Base-by-base conservation (phyloP, 64 coral and sea anemone species). In the Porites lutea region DNA sequence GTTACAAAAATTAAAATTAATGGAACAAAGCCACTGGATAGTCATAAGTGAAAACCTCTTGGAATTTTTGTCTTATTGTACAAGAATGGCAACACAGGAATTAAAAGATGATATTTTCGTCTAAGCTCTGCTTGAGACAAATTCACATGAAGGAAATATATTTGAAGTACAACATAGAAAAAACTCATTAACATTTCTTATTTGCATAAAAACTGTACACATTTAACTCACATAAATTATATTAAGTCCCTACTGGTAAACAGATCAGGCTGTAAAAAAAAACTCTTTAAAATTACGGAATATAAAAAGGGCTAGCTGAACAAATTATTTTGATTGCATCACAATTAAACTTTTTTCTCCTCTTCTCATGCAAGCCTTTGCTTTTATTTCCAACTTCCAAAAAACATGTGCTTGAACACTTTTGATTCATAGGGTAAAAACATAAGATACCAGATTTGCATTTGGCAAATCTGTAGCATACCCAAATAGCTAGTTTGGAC, bases 321-420 rank as follows among this genome's bases (percentile, higher is more conserved):
- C 7, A 57, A 57, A 57, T 12, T 12, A 57, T 57, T 57, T 57
- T 6, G 54, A 57, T 14, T 15, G 6, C 18, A 12, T 5, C 4
- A 50, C 13, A 48, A 49, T n/a, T 19, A n/a, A 15, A 68, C 8
- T 50, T 84, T 84, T 52, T 47, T 49, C 51, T 84, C 52, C 10
- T 20, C 47, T 37, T 37, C 27, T 13, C 0, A 10, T 51, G 3
- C 19, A 20, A 65, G 15, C 19, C 52, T 68, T 48, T 58, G 59
- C 37, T 82, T 82, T 37, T 37, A 37, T 37, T 37, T 47, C 59
- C 79, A 37, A 50, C 73, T 52, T 51, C n/a, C n/a, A 78, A 27
- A 79, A 68, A 84, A 84, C 81, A 84, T 84, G 62, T 84, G 81
- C 81, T 48, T 52, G 7, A 20, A 48, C 59, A 65, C 79, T 82